Base-by-base conservation (phyloP, 2,888 invertebrate genomes). In the Odontocolon sp. region DNA sequence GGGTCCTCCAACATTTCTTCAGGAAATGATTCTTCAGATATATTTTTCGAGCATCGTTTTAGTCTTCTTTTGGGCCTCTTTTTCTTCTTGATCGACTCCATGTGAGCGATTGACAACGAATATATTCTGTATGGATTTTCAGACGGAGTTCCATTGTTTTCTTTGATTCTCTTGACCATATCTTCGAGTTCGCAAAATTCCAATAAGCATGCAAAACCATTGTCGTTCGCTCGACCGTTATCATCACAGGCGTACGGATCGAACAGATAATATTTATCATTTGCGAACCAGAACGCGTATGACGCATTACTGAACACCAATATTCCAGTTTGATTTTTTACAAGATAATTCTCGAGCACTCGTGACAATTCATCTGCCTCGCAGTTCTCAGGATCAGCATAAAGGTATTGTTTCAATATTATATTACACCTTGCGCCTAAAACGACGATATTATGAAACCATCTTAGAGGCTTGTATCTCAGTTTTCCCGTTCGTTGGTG, bases 211-310 rank as follows among this genome's bases (percentile, higher is more conserved):
- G 82, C 83, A 0, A 31, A 67, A 0, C 89, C 89, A 6, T 21
- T 33, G 0, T 77, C 71, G 6, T 5, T 75, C 0, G 80, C 78
- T 5, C 61, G 66, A 0, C 89, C 90, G 2, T 72, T 73, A 0
- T 85, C 80, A 45, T 90, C 87, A 36, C 89, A 90, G 3, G 82
- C 40, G 42, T 90, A 90, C 3, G 89, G 83, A 77, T 90, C 88
- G 56, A 90, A 90, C 0, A 89, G 61, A 16, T 88, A 89, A 23
- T 80, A 89, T 26, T 67, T 71, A 1, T 70, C 72, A 3, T 87
- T 75, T 0, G 81, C 21, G 0, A 31, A 72, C 90, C 90, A 90
- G 59, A 89, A 86, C 0, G 87, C 89, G 56, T 84, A 89, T 0
- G 89, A 81, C 2, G 80, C 80, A 45, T 87, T 88, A 0, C 23